phyloP scores from a whole-genome alignment of 37 sponge, comb jelly and placozoan species.

The Aplysina aerophoba region DNA sequence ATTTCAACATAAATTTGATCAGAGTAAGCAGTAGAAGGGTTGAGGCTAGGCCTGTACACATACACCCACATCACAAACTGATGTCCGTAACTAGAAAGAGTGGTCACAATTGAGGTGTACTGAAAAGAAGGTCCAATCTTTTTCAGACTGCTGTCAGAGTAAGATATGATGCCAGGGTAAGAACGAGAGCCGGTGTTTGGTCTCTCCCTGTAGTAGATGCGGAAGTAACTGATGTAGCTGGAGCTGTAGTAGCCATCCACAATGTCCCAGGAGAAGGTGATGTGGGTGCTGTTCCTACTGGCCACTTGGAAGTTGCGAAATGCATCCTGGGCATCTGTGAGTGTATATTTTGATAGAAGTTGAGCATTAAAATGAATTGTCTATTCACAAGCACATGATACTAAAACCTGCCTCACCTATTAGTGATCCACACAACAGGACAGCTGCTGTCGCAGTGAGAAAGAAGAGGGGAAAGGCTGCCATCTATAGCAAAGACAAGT shows the following conservation, averaged over 20 bases:
- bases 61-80: conserved; percentile 4
- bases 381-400: too few species aligned
- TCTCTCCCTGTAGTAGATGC: neutral
- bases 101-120: neutral
- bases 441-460: too few species aligned
- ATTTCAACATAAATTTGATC: neutral
- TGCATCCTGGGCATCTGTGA: too few species aligned
- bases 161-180: neutral
- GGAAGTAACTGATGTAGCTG: conserved; percentile 17
- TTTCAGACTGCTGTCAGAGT: neutral
- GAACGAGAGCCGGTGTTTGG: neutral
- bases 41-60: neutral
- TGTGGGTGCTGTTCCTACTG: neutral
- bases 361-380: too few species aligned
- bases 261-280: conserved; percentile 28
- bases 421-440: too few species aligned
- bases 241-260: neutral
- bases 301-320: neutral
- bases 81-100: neutral
- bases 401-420: too few species aligned
- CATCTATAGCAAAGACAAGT: too few species aligned
- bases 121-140: neutral
- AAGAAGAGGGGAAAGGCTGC: too few species aligned
- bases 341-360: too few species aligned
- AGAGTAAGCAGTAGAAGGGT: neutral